Conservation (phyloP, 2,888 invertebrate genomes). For the Brenthis daphne region DNA sequence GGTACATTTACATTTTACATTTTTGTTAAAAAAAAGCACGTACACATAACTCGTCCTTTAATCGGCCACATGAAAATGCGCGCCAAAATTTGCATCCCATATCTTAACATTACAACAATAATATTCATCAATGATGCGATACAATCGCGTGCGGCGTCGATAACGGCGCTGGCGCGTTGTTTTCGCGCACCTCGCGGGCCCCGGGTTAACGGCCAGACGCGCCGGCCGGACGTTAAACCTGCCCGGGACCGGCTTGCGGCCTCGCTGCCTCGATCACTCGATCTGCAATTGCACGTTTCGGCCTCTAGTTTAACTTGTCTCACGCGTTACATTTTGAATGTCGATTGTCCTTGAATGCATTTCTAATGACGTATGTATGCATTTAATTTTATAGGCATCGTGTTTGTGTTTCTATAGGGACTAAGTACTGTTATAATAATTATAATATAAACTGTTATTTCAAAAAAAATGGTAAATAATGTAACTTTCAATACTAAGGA, state of each 20-base stretch:
- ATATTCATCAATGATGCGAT: slow-evolving; percentile 45
- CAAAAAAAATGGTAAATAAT: too few relatives aligned
- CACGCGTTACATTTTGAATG: background rate
- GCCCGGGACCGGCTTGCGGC: slow-evolving; percentile 68
- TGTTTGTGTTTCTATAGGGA: too few relatives aligned
- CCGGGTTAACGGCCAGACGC: slow-evolving; percentile 82
- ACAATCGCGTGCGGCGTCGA: slow-evolving; percentile 47
- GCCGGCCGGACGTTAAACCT: slow-evolving; percentile 80
- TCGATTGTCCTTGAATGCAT: slow-evolving; percentile 4
- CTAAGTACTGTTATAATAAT: too few relatives aligned
- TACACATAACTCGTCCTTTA: background rate
- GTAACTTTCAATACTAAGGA: too few relatives aligned
- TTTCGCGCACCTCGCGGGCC: slow-evolving; percentile 77
- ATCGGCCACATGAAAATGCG: slow-evolving; percentile 15
- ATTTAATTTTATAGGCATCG: too few relatives aligned
- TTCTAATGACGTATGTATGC: background rate
- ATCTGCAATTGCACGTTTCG: slow-evolving; percentile 30
- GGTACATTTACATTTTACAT: too few relatives aligned
- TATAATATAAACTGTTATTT: too few relatives aligned
- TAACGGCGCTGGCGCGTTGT: slow-evolving; percentile 75
- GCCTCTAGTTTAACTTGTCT: slow-evolving; percentile 1
- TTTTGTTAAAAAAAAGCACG: background rate
- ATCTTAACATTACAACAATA: slow-evolving; percentile 21
- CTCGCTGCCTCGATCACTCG: slow-evolving; percentile 46
- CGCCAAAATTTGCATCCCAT: slow-evolving; percentile 26